Evolutionary conservation across 2,888 invertebrate species (phyloP).

Genomic region (Tipula lateralis): DNA sequence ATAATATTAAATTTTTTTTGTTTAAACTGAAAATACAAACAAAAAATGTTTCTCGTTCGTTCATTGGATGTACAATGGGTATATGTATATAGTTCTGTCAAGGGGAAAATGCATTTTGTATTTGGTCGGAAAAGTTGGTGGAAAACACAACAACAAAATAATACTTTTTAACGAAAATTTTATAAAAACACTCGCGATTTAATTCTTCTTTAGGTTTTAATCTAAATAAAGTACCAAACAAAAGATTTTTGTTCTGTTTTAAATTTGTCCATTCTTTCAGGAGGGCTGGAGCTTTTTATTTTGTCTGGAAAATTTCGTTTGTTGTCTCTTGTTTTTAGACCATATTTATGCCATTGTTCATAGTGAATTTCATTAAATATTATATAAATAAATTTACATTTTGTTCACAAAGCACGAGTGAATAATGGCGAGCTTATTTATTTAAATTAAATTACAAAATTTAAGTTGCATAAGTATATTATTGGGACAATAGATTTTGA

Average conservation of each 20-base stretch:
- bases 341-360: background rate
- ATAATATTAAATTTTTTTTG: background rate
- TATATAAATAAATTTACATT: background rate
- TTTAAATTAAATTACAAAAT: background rate
- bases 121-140: background rate
- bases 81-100: background rate
- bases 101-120: background rate
- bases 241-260: background rate
- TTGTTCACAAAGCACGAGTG: background rate
- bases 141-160: background rate
- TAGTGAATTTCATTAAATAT: background rate
- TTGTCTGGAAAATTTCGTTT: background rate
- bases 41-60: background rate
- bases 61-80: background rate
- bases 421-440: background rate
- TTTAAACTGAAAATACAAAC: background rate
- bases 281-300: background rate
- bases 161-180: background rate
- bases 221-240: slow-evolving; percentile 19
- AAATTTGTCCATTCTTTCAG: background rate
- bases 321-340: background rate
- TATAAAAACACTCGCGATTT: background rate
- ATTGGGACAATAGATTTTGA: background rate
- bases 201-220: background rate
- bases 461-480: background rate